Evolutionary conservation across 2,888 invertebrate species (phyloP).

Genomic region (Dastarcus helophoroides): DNA sequence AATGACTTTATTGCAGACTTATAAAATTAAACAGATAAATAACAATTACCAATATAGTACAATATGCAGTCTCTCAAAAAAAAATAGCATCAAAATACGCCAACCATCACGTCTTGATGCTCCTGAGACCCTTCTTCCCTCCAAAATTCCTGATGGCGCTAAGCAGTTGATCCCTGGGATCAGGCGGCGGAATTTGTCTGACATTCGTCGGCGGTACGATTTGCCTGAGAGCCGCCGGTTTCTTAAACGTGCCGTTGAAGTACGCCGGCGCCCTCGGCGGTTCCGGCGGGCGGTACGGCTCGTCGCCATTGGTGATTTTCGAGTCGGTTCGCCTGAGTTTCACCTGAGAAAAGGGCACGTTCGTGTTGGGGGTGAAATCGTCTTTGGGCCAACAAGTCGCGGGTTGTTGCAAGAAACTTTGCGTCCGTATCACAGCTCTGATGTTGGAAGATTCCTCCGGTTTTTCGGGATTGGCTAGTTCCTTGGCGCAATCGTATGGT

Average conservation of each 20-base stretch:
- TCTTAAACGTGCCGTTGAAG: conserved; percentile 20
- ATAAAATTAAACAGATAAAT: conserved; percentile 3
- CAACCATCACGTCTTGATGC: conserved; percentile 23
- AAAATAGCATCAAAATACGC: too few relatives aligned
- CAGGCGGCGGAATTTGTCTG: conserved; percentile 27
- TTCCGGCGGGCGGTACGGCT: conserved; percentile 22
- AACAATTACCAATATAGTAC: too few relatives aligned
- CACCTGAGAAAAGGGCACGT: conserved; percentile 37
- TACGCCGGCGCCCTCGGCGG: conserved; percentile 30
- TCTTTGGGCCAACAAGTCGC: conserved; percentile 19
- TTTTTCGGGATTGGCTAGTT: not conserved
- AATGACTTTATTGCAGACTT: not conserved
- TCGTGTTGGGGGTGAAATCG: conserved; percentile 21
- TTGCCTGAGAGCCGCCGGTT: conserved; percentile 12
- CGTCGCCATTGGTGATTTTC: conserved; percentile 17
- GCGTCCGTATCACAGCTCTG: conserved; percentile 21
- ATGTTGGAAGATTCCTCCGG: conserved; percentile 12
- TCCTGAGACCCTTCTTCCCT: conserved; percentile 33
- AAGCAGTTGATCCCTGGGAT: conserved; percentile 55
- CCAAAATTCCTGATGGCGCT: conserved; percentile 63
- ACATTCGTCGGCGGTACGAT: conserved; percentile 8
- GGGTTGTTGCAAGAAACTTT: conserved; percentile 26
- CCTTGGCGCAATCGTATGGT: not conserved
- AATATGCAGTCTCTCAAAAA: too few relatives aligned
- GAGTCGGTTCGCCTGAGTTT: conserved; percentile 40